A percentile compares a stretch with the other conserved stretches of the same genome.
These are phyloP conservation scores for Aplochiton taeniatus DNA, from an alignment of 2,797 vertebrate genomes.

Conservation along the genomic window DNA sequence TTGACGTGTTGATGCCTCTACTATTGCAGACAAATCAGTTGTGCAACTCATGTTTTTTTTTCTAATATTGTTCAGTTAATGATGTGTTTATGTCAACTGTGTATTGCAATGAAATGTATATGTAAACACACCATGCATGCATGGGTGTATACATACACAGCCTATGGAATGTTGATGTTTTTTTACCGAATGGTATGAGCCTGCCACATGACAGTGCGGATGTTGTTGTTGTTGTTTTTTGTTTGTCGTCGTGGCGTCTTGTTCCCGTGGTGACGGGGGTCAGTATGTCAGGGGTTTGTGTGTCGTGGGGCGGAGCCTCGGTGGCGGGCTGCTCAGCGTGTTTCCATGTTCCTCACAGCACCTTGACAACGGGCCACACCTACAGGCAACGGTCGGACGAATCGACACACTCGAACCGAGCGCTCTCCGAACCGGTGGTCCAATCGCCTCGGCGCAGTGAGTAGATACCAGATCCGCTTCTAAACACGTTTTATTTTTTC, in stretches of 20 bases:
- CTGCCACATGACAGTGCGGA: slow-evolving; percentile 63
- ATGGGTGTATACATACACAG: too few species aligned
- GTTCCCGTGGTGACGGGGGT: slow-evolving; percentile 53
- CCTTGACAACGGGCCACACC: slow-evolving; percentile 73
- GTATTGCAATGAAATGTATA: background rate
- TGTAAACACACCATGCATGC: too few species aligned
- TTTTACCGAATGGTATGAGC: slow-evolving; percentile 21
- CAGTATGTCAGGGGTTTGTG: slow-evolving; percentile 75
- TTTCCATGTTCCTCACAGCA: slow-evolving; percentile 84
- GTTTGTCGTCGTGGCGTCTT: slow-evolving; percentile 41
- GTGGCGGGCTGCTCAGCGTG: slow-evolving; percentile 82
- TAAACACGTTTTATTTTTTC: too few species aligned
- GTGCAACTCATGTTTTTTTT: background rate
- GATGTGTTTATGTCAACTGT: background rate
- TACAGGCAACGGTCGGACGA: slow-evolving; percentile 74
- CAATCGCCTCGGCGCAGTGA: slow-evolving; percentile 80
- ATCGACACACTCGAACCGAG: slow-evolving; percentile 70
- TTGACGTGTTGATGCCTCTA: too few species aligned
- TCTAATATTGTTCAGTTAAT: background rate
- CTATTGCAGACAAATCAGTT: too few species aligned
- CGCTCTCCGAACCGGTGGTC: slow-evolving; percentile 72
- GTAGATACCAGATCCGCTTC: slow-evolving; percentile 44
- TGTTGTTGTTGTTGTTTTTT: slow-evolving; percentile 58
- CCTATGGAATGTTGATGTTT: slow-evolving; percentile 44
- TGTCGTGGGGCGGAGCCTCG: slow-evolving; percentile 72